Evolutionary conservation across 2,888 invertebrate species (phyloP).

Genomic region (Holacanthella duospinosa): DNA sequence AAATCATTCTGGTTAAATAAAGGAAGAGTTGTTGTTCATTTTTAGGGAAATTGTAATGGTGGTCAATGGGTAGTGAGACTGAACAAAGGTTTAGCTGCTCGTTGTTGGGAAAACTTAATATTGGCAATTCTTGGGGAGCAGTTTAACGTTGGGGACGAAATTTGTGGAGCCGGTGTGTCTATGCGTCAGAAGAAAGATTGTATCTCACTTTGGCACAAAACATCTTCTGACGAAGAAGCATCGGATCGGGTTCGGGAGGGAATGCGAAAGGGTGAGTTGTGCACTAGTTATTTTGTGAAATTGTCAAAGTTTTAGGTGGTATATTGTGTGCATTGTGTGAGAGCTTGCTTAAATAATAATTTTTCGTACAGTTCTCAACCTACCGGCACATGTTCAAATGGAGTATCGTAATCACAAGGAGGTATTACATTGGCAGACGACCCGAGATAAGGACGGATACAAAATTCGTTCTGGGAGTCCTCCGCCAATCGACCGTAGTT

Average conservation of each 20-base stretch:
- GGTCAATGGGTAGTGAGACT: constrained; percentile 97
- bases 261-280: constrained; percentile 58
- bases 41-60: constrained; percentile 66
- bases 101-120: constrained; percentile 97
- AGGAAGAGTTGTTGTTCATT: neutral
- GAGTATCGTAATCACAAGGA: constrained; percentile 61
- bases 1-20: neutral
- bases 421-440: constrained; percentile 35
- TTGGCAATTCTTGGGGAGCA: constrained; percentile 98
- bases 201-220: constrained; percentile 93
- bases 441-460: constrained; percentile 16
- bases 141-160: constrained; percentile 96
- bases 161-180: constrained; percentile 67
- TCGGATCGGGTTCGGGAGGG: constrained; percentile 90
- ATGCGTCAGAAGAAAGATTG: constrained; percentile 67
- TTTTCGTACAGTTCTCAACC: constrained; percentile 57
- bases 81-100: constrained; percentile 80
- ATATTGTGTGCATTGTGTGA: too few species aligned
- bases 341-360: too few species aligned
- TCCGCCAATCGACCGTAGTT: constrained; percentile 10
- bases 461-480: constrained; percentile 17
- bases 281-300: too few species aligned
- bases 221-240: constrained; percentile 76
- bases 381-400: constrained; percentile 82
- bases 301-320: too few species aligned